These are phyloP conservation scores for Scolopax rusticola DNA, from an alignment of 2,797 vertebrate species.

Conservation along the genomic window DNA sequence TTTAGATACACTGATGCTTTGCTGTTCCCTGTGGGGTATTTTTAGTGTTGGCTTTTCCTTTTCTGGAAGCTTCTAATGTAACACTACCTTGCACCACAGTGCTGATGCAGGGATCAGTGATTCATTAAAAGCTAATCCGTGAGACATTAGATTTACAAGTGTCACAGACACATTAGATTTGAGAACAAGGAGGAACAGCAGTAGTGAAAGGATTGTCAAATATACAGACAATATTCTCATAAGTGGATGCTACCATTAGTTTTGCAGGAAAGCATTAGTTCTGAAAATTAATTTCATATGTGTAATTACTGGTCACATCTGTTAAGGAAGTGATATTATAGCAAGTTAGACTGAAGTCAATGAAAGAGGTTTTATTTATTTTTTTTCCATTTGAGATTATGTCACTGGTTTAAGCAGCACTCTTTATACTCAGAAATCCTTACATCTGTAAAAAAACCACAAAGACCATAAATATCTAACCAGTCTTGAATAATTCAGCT, in stretches of 20 bases:
- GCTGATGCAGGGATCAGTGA: conserved; percentile 42
- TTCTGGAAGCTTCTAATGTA: conserved; percentile 65
- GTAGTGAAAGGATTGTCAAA: conserved; percentile 57
- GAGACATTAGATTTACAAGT: conserved; percentile 58
- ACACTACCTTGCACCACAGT: conserved; percentile 48
- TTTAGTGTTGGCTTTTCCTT: conserved; percentile 69
- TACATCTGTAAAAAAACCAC: not conserved
- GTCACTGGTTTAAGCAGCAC: conserved; percentile 13
- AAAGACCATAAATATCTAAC: not conserved
- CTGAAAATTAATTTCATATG: conserved; percentile 38
- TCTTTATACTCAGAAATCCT: not conserved
- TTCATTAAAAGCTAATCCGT: conserved; percentile 60
- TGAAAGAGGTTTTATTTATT: not conserved
- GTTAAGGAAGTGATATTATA: conserved; percentile 1
- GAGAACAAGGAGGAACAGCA: conserved; percentile 28
- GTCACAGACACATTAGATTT: conserved; percentile 51
- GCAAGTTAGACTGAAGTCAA: conserved; percentile 15
- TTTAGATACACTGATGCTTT: conserved; percentile 1
- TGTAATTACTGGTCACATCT: conserved; percentile 4
- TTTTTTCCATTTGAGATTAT: conserved; percentile 32
- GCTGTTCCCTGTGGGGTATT: not conserved
- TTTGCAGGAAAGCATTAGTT: conserved; percentile 58
- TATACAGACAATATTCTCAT: conserved; percentile 32
- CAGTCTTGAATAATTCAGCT: not conserved
- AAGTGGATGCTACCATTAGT: conserved; percentile 48